Conservation (phyloP, 2,888 invertebrate genomes). For the Poecilobothrus nobilitatus region DNA sequence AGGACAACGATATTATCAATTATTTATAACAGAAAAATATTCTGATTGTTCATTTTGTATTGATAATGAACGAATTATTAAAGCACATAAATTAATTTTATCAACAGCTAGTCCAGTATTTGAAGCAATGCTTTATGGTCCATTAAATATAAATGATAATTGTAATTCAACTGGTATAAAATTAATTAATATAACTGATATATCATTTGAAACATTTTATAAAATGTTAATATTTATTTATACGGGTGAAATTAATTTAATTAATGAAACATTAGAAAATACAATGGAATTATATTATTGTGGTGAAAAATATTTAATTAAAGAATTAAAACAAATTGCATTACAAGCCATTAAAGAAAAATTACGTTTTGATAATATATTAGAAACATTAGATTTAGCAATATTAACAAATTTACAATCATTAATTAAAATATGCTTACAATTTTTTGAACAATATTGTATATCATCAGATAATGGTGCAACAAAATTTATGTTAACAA, state of each 20-base stretch:
- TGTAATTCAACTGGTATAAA: slow-evolving; percentile 42
- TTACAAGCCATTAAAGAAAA: slow-evolving; percentile 34
- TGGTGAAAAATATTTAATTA: slow-evolving; percentile 40
- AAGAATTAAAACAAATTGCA: slow-evolving; percentile 32
- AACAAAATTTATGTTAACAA: slow-evolving; percentile 34
- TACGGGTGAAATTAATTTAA: slow-evolving; percentile 34
- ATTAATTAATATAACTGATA: slow-evolving; percentile 45
- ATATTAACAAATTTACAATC: slow-evolving; percentile 37
- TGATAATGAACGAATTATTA: slow-evolving; percentile 44
- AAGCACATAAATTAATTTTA: slow-evolving; percentile 69
- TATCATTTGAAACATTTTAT: slow-evolving; percentile 42
- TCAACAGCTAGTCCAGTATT: slow-evolving; percentile 83
- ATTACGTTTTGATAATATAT: slow-evolving; percentile 39
- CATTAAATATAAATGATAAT: slow-evolving; percentile 37
- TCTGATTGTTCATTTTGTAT: slow-evolving; percentile 40
- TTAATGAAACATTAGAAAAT: slow-evolving; percentile 32
- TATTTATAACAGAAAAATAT: slow-evolving; percentile 35
- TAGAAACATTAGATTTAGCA: slow-evolving; percentile 38
- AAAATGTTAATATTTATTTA: slow-evolving; percentile 41
- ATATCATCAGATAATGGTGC: slow-evolving; percentile 27
- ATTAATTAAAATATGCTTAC: slow-evolving; percentile 33
- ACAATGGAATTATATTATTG: slow-evolving; percentile 41
- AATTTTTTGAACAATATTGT: slow-evolving; percentile 40
- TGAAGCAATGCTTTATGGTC: slow-evolving; percentile 81
- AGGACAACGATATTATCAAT: slow-evolving; percentile 35